Base-by-base conservation (phyloP, 2,113 vertebrate genomes). In the Nothoprocta pentlandii region DNA sequence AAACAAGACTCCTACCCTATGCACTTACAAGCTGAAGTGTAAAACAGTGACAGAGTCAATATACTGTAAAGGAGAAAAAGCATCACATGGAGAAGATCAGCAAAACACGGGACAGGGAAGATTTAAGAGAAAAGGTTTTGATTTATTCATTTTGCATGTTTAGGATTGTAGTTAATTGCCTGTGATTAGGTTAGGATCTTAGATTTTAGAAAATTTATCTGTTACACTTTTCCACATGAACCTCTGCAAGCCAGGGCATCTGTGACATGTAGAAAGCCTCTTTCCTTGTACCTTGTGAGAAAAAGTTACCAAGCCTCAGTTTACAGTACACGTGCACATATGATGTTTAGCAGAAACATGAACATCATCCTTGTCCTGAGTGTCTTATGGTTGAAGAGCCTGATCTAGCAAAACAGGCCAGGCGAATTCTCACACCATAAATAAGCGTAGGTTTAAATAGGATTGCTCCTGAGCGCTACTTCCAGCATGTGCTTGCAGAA, bases 341-440 rank as follows among this genome's bases (percentile, higher is more conserved):
- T 14, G 87, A 91, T 78, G 17, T 78, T 70, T 71, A 85, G 74
- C n/a, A 95, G 88, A 77, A 94, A 90, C 76, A 79, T 51, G 94
- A 95, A 89, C 70, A 32, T 3, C 36, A 59, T 66, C 92, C 79
- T 81, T 95, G 77, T 84, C 92, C 54, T 36, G 49, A 70, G 63
- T 84, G 92, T 67, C 10, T 92, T 66, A 42, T 12, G 79, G 90
- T 90, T 77, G 85, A 80, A 69, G n/a, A 79, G 44, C 44, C 66
- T 59, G 70, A 95, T 66, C 69, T 84, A 67, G 90, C 85, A 81
- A 90, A 95, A 87, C 86, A 92, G 78, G 88, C 77, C n/a, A 23
- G 62, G 77, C 70, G 68, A 76, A 95, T 67, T 64, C 70, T 92
- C 36, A 93, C 90, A 22, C 42, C 0, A 0, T 84, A 90, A 89